Evolutionary conservation across 2,888 invertebrate species (phyloP).

Genomic region (Melanophora roralis): DNA sequence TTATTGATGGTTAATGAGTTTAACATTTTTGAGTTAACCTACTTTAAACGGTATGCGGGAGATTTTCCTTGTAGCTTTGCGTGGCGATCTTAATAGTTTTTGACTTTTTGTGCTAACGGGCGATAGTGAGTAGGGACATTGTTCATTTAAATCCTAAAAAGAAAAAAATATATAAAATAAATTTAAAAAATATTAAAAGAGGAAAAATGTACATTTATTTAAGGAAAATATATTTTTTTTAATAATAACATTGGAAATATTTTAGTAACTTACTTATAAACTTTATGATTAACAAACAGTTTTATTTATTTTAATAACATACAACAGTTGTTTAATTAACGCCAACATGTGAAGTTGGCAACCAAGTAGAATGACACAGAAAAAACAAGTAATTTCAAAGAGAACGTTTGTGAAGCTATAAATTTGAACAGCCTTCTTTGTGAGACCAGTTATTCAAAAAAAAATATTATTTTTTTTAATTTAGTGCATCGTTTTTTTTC

Average conservation of each 20-base stretch:
- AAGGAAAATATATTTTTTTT: too few species aligned
- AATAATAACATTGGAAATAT: background rate
- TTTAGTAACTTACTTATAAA: background rate
- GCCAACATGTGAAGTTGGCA: slow-evolving; percentile 16
- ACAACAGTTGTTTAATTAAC: slow-evolving; percentile 60
- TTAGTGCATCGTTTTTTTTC: too few species aligned
- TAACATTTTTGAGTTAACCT: slow-evolving; percentile 19
- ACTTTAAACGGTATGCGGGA: slow-evolving; percentile 98
- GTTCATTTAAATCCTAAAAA: slow-evolving; percentile 86
- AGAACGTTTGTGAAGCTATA: too few species aligned
- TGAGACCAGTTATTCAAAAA: too few species aligned
- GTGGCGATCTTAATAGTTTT: slow-evolving; percentile 93
- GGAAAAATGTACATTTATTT: too few species aligned
- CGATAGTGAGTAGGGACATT: slow-evolving; percentile 94
- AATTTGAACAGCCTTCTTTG: too few species aligned
- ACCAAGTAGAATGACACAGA: background rate
- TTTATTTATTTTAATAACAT: slow-evolving; percentile 52
- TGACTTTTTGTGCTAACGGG: slow-evolving; percentile 97
- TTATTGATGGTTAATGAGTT: background rate
- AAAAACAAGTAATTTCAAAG: too few species aligned
- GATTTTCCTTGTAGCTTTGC: slow-evolving; percentile 98
- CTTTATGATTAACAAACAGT: background rate
- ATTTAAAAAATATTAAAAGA: too few species aligned
- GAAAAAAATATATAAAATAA: slow-evolving; percentile 50
- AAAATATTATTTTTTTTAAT: too few species aligned